Base-by-base conservation (phyloP, 2,113 vertebrate species). In the Pterocles gutturalis region DNA sequence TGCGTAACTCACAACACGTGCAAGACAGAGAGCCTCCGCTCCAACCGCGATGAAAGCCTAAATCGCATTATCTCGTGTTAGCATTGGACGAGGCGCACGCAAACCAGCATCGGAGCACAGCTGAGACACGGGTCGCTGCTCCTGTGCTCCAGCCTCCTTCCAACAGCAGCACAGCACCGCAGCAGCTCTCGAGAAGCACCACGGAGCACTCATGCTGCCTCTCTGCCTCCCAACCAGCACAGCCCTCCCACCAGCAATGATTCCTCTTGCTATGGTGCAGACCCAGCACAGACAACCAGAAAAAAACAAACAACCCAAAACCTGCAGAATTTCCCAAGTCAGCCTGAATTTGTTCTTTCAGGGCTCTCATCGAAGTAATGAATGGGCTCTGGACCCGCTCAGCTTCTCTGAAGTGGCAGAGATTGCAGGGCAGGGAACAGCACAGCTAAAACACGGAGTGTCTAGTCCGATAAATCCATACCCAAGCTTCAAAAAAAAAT, bases 381-480 rank as follows among this genome's bases (percentile, higher is more conserved):
- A 89, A 85, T 28, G 85, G 72, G 76, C 41, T 71, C 57, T 58
- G 51, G 49, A 92, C 53, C 41, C 25, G 31, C 34, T 70, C 80
- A 92, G 70, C n/a, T 89, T 91, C 92, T 87, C 15, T 20, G 36
- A 92, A 87, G 65, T 79, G 57, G 78, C 76, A 84, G 53, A 75
- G 61, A 71, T 1, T 75, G 58, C 43, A 84, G 41, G 90, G 48
- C 31, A 82, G 65, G 43, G 65, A 96, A 92, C 38, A 81, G 61
- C 55, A 66, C n/a, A 64, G 71, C 79, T 87, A 83, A 85, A 95
- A 83, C 61, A 90, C 5, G 4, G 29, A 34, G 28, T 79, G 62
- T 72, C 91, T 89, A 87, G 66, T 79, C 87, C 58, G 94, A 89
- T 91, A 97, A 96, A 97, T 91, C 86, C 53, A 95, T 85, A 87